Base-by-base conservation (phyloP, 2,888 invertebrate genomes). In the Eumerus sabulonum region DNA sequence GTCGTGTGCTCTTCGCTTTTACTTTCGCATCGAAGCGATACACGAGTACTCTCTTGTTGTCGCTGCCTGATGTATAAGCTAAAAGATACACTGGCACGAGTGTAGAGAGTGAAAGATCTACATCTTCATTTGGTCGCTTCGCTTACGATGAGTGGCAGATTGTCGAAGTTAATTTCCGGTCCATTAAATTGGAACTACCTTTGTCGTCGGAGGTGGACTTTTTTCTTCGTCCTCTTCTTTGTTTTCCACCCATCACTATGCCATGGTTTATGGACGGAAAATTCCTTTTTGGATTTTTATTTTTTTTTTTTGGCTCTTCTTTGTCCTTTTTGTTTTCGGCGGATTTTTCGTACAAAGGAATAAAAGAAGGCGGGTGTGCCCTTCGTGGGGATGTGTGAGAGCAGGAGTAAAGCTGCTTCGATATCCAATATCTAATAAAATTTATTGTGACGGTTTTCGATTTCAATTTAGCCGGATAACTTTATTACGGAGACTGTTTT, bases 131-230 rank as follows among this genome's bases (percentile, higher is more conserved):
- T 68, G 50, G 51, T 40, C 27, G 45, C 14, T 62, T 63, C 5
- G 18, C 18, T 45, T 40, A 36, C 51, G 9, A 62, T 45, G 51
- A 68, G 63, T 60, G 59, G 64, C 74, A 79, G 68, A 79, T 79
- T 74, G 68, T 74, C 60, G 36, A 60, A 73, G 50, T 79, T 70
- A 79, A 79, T 79, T 79, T 79, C 79, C 79, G 74, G 74, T 68
- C 74, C 45, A 79, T 79, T 79, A 64, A 79, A 63, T 70, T 60
- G 17, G 56, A 74, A 74, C 68, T 74, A 79, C 79, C 74, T 70
- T 56, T 67, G 72, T 47, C 36, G 60, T 56, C 36, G 64, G 42
- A 11, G 48, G 14, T 9, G 35, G 19, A 5, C 16, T 12, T 42
- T 56, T 38, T 18, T 50, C 42, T 51, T 11, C 40, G 38, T 11